A percentile compares a stretch with the other conserved stretches of the same genome.
phyloP scores from a whole-genome alignment of 2,888 invertebrate genomes.

The Alsophila aescularia region DNA sequence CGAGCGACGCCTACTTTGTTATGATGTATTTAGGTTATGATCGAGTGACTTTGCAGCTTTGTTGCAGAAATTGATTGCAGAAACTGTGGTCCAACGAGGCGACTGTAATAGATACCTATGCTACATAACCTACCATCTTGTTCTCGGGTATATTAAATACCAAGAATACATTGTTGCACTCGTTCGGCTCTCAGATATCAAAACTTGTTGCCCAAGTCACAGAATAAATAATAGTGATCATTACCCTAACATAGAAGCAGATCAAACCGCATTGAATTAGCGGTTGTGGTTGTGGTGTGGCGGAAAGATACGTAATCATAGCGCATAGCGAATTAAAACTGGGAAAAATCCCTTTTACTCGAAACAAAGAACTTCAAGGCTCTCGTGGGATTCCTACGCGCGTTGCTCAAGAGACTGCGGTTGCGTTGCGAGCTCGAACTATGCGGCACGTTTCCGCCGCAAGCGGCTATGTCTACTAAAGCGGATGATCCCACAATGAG shows the following conservation, averaged over 20 bases:
- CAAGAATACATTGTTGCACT: slow-evolving; percentile 6
- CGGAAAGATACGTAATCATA: slow-evolving; percentile 46
- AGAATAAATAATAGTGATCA: no score
- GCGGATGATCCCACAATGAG: slow-evolving; percentile 57
- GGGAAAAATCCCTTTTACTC: slow-evolving; percentile 57
- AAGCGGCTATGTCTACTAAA: slow-evolving; percentile 38
- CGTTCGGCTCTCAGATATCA: slow-evolving; percentile 6
- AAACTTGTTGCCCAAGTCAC: slow-evolving; percentile 33
- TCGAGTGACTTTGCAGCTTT: slow-evolving; percentile 3
- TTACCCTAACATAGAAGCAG: slow-evolving; percentile 46
- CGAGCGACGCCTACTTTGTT: no score
- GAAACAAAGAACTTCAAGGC: slow-evolving; percentile 70
- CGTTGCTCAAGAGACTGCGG: slow-evolving; percentile 63
- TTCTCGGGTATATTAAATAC: background rate
- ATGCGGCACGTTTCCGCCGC: slow-evolving; percentile 63
- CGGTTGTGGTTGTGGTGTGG: slow-evolving; percentile 56
- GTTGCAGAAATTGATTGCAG: slow-evolving; percentile 5
- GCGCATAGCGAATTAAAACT: slow-evolving; percentile 48
- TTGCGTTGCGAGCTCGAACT: slow-evolving; percentile 51
- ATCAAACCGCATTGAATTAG: slow-evolving; percentile 58
- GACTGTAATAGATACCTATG: background rate
- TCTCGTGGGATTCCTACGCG: slow-evolving; percentile 56
- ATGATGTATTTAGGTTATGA: background rate
- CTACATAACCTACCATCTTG: background rate
- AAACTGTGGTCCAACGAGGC: no score